Conservation (phyloP, 2,797 vertebrate genomes). For the Argyrosomus regius region DNA sequence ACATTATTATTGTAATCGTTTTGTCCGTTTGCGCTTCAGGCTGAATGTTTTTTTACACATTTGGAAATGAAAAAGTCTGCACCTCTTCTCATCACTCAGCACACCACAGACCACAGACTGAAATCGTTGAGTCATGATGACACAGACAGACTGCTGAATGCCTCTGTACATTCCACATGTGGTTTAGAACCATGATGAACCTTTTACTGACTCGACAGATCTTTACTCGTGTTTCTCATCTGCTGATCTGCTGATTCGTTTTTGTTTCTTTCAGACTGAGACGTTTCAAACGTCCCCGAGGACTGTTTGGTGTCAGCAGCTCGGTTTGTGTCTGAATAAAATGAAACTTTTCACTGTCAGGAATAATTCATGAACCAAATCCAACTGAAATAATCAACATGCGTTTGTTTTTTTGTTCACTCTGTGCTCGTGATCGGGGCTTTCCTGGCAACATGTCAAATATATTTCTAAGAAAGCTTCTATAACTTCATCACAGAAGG, state of each 20-base stretch:
- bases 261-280: not conserved
- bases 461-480: not conserved
- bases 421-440: not conserved
- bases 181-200: not conserved
- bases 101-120: not conserved
- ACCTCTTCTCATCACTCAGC: too few species aligned
- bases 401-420: conserved; percentile 6
- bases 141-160: not conserved
- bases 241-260: not conserved
- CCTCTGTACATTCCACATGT: not conserved
- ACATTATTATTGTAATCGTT: too few species aligned
- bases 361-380: conserved; percentile 17
- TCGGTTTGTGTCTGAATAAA: not conserved
- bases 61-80: too few species aligned
- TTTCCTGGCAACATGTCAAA: conserved; percentile 4
- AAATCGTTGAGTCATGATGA: not conserved
- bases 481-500: not conserved
- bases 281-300: not conserved
- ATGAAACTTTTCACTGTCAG: not conserved
- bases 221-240: not conserved
- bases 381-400: conserved; percentile 15
- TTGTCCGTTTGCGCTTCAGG: not conserved
- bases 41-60: not conserved
- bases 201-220: not conserved
- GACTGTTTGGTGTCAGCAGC: not conserved